These are phyloP conservation scores for Hippoglossus hippoglossus DNA, from an alignment of 2,797 vertebrate species.

Conservation along the genomic window DNA sequence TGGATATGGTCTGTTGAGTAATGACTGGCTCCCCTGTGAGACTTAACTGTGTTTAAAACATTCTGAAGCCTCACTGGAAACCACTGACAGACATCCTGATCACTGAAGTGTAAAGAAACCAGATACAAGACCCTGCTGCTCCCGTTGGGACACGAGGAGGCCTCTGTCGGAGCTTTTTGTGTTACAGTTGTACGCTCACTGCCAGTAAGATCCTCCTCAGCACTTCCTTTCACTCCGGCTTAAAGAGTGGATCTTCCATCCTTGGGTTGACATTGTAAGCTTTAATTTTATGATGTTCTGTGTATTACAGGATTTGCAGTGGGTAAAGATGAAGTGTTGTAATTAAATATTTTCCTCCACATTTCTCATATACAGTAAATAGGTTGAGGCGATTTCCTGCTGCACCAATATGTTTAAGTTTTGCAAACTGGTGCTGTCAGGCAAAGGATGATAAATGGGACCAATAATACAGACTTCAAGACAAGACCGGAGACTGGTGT, in stretches of 20 bases:
- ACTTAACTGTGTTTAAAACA: slow-evolving; percentile 60
- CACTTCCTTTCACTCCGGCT: slow-evolving; percentile 32
- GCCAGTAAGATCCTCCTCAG: slow-evolving; percentile 27
- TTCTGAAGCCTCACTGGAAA: slow-evolving; percentile 52
- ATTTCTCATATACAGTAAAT: background rate
- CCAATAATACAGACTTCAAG: background rate
- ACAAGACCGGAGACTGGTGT: background rate
- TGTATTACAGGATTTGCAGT: slow-evolving; percentile 2
- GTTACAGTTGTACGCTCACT: slow-evolving; percentile 37
- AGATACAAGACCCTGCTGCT: slow-evolving; percentile 52
- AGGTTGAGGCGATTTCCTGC: slow-evolving; percentile 1
- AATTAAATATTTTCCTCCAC: background rate
- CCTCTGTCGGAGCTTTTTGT: slow-evolving; percentile 38
- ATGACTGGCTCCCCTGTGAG: slow-evolving; percentile 61
- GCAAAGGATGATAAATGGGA: background rate
- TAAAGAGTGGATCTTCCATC: slow-evolving; percentile 22
- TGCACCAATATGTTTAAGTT: slow-evolving; percentile 1
- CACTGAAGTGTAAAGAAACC: slow-evolving; percentile 62
- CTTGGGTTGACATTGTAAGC: slow-evolving; percentile 12
- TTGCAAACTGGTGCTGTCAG: background rate
- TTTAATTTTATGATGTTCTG: slow-evolving; percentile 21
- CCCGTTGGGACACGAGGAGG: slow-evolving; percentile 41
- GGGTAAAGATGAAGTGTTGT: slow-evolving; percentile 7
- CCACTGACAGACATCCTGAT: slow-evolving; percentile 62
- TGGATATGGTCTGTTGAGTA: slow-evolving; percentile 54